Base-by-base conservation (phyloP, 92 coral and sea anemone genomes). In the Phymanthus crucifer region DNA sequence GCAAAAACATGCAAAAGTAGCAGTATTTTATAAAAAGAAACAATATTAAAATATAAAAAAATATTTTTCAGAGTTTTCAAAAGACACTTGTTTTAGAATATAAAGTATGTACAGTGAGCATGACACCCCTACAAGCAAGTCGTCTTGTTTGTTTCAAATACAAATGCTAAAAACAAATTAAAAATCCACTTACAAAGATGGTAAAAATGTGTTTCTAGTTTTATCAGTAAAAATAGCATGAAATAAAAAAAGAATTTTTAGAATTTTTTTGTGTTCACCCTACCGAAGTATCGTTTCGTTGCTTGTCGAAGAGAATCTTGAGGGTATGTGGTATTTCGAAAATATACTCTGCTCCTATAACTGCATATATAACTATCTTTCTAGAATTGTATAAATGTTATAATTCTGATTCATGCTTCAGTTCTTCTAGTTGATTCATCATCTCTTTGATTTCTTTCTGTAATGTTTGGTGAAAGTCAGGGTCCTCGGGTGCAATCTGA, bases 371-470 rank as follows among this genome's bases (percentile, higher is more conserved):
- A 24, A 29, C 68, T 61, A 8, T 61, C 68, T 29, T 61, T 4
- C 32, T 61, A 26, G 67, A 2, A 24, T 13, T 61, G 29, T 48
- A 21, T 18, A 43, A 29, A 56, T 82, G 54, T 85, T 88, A 92
- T 77, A 92, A 74, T 43, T 92, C 92, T 29, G 97, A 92, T 65
- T 92, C 97, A 52, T 82, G 70, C 54, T 91, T 91, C 14, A 92
- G 78, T 29, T 78, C 97, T 65, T 92, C 97, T 9, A 92, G 80
- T 32, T 89, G 91, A 36, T 76, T 85, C 97, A 92, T 92, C 88
- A 92, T 88, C 54, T 89, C 89, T 21, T 79, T 83, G 70, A 92
- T 92, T 71, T 92, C 94, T 27, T 76, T 84, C 38, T 87, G 90
- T 27, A 89, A 61, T 16, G 87, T 84, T 43, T 85, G 85, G 66